A percentile compares a stretch with the other conserved stretches of the same genome.
Conservation (phyloP, 2,797 vertebrate genomes). For the Mormyrus proboscirostris region DNA sequence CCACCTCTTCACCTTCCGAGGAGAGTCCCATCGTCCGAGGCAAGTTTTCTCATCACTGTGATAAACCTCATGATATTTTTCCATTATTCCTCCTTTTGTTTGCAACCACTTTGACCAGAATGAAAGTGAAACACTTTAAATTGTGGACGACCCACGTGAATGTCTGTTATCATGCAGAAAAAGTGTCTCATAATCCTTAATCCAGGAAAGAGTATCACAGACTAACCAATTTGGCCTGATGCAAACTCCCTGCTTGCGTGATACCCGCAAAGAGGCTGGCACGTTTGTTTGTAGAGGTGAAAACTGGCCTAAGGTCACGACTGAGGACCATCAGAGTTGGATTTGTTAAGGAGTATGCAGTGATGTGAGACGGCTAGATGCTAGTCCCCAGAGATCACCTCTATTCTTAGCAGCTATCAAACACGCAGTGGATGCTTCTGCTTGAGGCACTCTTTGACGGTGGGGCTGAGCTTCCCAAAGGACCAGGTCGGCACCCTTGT, state of each 20-base stretch:
- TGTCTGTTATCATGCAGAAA: not conserved
- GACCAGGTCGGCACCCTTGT: constrained; percentile 1
- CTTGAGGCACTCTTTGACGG: not conserved
- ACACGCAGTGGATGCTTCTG: not conserved
- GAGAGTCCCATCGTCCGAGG: not conserved
- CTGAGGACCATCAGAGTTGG: not conserved
- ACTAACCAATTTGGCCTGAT: not conserved
- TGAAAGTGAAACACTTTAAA: not conserved
- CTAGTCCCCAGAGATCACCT: not conserved
- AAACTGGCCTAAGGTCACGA: not conserved
- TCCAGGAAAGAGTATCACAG: not conserved
- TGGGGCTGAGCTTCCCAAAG: not conserved
- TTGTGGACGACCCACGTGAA: not conserved
- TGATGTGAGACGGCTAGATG: not conserved
- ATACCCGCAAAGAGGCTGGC: not conserved
- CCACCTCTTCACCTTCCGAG: not conserved
- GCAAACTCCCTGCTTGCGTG: not conserved
- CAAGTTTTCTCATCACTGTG: not conserved
- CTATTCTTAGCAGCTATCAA: constrained; percentile 7
- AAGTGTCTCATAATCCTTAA: not conserved
- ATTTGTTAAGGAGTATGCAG: not conserved
- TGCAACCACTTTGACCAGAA: not conserved
- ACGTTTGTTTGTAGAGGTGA: not conserved
- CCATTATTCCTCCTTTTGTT: not conserved
- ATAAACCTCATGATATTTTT: not conserved